Base-by-base conservation (phyloP, 2,113 vertebrate genomes). In the Sapayoa aenigma region DNA sequence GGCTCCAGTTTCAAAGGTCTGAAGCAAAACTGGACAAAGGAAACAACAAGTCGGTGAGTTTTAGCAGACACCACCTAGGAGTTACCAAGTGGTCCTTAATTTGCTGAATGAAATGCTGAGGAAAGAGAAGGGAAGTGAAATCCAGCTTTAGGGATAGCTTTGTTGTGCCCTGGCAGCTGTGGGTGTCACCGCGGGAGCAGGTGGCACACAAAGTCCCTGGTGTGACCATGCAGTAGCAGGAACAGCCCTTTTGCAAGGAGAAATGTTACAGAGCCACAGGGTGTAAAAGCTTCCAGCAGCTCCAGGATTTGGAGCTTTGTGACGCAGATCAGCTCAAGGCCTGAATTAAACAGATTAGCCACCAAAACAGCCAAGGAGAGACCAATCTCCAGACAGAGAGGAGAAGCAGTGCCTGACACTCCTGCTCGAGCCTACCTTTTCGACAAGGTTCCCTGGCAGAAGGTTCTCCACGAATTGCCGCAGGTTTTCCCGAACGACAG, bases 381-480 rank as follows among this genome's bases (percentile, higher is more conserved):
- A 33, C 4, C 30, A 55, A 27, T 14, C 24, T 22, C 12, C 53
- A 41, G 31, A 7, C 37, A 41, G 55, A 12, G 6, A 9, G 1
- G 2, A 59, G 53, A 31, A 74, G 46, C 33, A 18, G 44, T 21
- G 9, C 1, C 1, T 2, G 16, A 19, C 33, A 2, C 6, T 33
- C 42, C 8, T 5, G 4, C 30, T 6, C 12, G 62, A 27, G 62
- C 49, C 12, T 56, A 99, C 99, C 98, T 98, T 98, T 90, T 99
- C 99, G 7, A 99, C 98, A 13, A 99, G 97, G 78, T 98, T 98
- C 86, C 98, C 99, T 0, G 99, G 99, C 41, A 99, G 98, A 27
- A 99, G 98, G 90, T 98, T 98, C 95, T 99, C 99, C 56, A 99
- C 98, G 24, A 99, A 99, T 10, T 99, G 99, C 52, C 98, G 97